These are phyloP conservation scores for Plestiodon gilberti DNA, from an alignment of 2,113 vertebrate species.

Conservation along the genomic window DNA sequence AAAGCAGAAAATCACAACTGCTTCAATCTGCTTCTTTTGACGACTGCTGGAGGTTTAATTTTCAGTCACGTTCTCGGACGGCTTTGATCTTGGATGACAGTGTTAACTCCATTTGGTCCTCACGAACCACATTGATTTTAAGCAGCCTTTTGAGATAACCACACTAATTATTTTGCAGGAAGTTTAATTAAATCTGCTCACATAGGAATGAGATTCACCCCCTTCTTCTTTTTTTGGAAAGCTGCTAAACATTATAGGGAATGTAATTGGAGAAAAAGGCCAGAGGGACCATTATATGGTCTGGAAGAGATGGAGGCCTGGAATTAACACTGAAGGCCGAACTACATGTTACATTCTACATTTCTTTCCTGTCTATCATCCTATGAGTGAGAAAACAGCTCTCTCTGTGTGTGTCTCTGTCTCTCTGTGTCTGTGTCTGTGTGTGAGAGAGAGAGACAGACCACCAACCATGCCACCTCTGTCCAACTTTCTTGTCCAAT, in stretches of 20 bases:
- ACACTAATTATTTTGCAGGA: slow-evolving; percentile 82
- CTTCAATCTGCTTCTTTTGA: slow-evolving; percentile 63
- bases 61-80: slow-evolving; percentile 70
- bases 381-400: too few relatives aligned
- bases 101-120: slow-evolving; percentile 81
- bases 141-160: slow-evolving; percentile 76
- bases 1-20: slow-evolving; percentile 72
- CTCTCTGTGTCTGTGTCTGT: too few relatives aligned
- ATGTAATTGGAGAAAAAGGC: slow-evolving; percentile 50
- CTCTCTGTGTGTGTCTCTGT: too few relatives aligned
- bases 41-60: slow-evolving; percentile 70
- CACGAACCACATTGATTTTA: slow-evolving; percentile 72
- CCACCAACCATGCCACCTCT: too few relatives aligned
- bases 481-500: too few relatives aligned
- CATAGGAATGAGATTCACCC: slow-evolving; percentile 72
- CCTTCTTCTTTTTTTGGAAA: slow-evolving; percentile 50
- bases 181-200: slow-evolving; percentile 85
- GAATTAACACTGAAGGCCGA: not conserved
- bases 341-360: too few relatives aligned
- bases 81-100: slow-evolving; percentile 84
- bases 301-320: slow-evolving; percentile 41
- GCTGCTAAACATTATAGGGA: slow-evolving; percentile 64
- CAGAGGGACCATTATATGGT: slow-evolving; percentile 38
- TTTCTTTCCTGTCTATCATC: too few relatives aligned
- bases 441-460: too few relatives aligned